Percentiles rank a stretch among this genome's conserved stretches.
Conservation (phyloP, 1,140 invertebrate genomes). For the Drosophila setifemur region DNA sequence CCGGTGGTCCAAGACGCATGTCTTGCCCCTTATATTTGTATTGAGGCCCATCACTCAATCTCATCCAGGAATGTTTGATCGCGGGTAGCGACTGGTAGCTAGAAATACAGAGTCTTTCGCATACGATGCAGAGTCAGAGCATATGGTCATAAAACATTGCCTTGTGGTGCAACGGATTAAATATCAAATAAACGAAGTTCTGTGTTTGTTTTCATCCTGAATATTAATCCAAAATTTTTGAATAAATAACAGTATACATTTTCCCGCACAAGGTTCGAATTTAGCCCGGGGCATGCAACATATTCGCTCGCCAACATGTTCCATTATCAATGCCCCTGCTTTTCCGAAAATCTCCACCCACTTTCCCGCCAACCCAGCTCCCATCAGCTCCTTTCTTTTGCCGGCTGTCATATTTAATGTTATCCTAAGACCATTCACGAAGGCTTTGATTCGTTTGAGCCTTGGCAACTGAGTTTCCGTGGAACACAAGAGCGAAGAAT, state of each 20-base stretch:
- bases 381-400: too few species aligned
- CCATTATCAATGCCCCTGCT: background rate
- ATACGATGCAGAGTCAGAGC: too few species aligned
- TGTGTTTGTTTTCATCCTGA: too few species aligned
- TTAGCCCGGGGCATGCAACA: constrained; percentile 8
- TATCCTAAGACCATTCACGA: constrained; percentile 30
- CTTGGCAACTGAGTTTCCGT: constrained; percentile 1
- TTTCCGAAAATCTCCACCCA: background rate
- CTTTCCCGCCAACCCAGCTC: background rate
- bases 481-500: constrained; percentile 10
- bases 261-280: background rate
- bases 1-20: too few species aligned
- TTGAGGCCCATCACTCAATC: too few species aligned
- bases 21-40: too few species aligned
- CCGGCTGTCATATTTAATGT: constrained; percentile 28
- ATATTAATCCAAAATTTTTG: background rate
- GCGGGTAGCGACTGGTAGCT: too few species aligned
- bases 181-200: too few species aligned
- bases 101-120: too few species aligned
- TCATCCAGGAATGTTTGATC: too few species aligned
- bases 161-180: too few species aligned
- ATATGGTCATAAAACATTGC: too few species aligned
- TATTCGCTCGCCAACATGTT: constrained; percentile 18
- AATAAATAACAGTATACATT: background rate
- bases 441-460: constrained; percentile 39